Evolutionary conservation across 2,797 vertebrate species (phyloP).

Genomic region (Hipposideros larvatus): DNA sequence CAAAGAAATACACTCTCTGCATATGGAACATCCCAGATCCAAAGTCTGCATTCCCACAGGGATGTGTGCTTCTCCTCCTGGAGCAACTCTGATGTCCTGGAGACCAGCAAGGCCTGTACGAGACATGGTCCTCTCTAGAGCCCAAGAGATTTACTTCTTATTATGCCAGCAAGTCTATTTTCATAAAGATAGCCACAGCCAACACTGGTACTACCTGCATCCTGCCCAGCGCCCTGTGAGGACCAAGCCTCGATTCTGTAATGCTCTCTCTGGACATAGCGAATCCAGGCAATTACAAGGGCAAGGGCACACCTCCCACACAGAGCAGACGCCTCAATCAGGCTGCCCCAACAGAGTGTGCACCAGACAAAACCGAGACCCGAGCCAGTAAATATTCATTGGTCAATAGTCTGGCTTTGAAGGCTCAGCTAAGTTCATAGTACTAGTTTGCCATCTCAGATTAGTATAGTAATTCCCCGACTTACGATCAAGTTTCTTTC

Average conservation of each 20-base stretch:
- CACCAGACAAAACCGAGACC: background rate
- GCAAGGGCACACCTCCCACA: background rate
- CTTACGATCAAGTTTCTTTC: no score
- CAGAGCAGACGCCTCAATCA: background rate
- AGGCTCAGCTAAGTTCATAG: slow-evolving; percentile 6
- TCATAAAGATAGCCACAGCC: background rate
- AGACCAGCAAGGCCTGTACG: background rate
- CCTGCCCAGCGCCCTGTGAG: background rate
- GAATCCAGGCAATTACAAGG: background rate
- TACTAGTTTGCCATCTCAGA: background rate
- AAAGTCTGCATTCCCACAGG: background rate
- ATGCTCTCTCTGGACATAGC: background rate
- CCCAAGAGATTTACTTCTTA: background rate
- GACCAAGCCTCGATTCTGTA: background rate
- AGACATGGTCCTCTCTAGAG: background rate
- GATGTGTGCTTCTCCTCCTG: background rate
- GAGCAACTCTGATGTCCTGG: background rate
- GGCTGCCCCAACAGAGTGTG: background rate
- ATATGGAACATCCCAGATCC: background rate
- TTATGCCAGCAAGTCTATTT: background rate
- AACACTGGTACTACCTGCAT: background rate
- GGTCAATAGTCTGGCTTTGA: background rate
- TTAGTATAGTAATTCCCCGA: background rate
- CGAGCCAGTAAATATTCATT: background rate
- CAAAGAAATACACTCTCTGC: background rate